Conservation (phyloP, 2,888 invertebrate genomes). For the Callosobruchus maculatus region DNA sequence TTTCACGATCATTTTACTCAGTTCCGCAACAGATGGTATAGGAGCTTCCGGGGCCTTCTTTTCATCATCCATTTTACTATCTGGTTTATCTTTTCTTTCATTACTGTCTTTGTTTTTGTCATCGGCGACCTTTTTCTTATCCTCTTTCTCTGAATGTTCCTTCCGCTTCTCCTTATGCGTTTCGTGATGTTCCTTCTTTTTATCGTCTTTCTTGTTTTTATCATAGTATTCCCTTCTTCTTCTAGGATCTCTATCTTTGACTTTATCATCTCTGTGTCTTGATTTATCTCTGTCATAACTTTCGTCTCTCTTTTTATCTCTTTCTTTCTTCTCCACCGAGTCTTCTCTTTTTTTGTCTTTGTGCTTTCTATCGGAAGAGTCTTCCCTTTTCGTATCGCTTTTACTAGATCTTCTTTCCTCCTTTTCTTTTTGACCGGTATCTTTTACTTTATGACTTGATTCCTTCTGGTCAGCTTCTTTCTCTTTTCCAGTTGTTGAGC, state of each 20-base stretch:
- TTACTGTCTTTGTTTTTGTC: constrained; percentile 31
- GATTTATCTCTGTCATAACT: constrained; percentile 11
- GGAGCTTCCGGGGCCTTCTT: not conserved
- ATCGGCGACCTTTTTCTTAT: constrained; percentile 25
- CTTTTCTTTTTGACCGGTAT: constrained; percentile 3
- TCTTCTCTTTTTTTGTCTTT: constrained; percentile 11
- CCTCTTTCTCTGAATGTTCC: constrained; percentile 19
- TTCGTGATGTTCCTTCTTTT: constrained; percentile 8
- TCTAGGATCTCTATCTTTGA: constrained; percentile 10
- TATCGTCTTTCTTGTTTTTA: constrained; percentile 9
- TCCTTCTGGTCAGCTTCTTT: constrained; percentile 8
- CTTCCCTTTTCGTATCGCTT: constrained; percentile 2
- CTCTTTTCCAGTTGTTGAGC: constrained; percentile 9
- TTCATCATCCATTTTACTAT: not conserved
- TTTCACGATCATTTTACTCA: constrained; percentile 1
- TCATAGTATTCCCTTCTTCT: constrained; percentile 12
- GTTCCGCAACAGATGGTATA: not conserved
- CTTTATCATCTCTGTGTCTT: constrained; percentile 3
- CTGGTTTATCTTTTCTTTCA: not conserved
- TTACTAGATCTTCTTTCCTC: constrained; percentile 3
- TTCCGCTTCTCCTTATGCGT: constrained; percentile 9
- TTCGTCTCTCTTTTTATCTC: constrained; percentile 7
- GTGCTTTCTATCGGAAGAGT: constrained; percentile 2
- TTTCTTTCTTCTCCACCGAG: constrained; percentile 1
- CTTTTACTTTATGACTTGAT: constrained; percentile 6